Evolutionary conservation across 2,888 invertebrate genomes (phyloP), one percentile per base, ranked within the genome.

Genomic region (Ormyrus pomaceus): DNA sequence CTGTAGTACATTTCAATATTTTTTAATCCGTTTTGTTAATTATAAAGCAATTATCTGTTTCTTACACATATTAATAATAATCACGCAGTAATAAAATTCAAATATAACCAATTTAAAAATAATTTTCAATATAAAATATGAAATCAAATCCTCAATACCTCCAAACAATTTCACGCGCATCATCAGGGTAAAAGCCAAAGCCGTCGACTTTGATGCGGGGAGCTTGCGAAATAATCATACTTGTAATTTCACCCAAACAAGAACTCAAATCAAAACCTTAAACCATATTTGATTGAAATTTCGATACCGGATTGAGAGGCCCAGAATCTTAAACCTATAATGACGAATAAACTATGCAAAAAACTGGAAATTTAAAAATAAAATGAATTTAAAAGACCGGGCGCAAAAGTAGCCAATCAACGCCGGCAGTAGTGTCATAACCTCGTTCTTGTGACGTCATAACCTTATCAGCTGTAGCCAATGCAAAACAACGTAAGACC

Each of bases 121-220:
- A 4, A 34, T 34, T 34, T 34, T 34, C 34, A 34, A 34, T 34
- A 34, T 34, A 34, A 34, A 34, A 34, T 34, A 34, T 34, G 34
- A 34, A 34, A 34, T 51, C 83, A 71, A 9, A 88, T n/a, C 61
- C 11, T 62, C 53, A 10, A 55, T 83, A 87, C 87, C 86, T 86
- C 70, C 83, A 82, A 5, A 87, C 81, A 11, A 87, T 87, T 69
- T 86, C 83, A 11, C 71, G 71, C 7, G 81, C 64, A 56, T 70
- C 71, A 48, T 51, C 70, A 1, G 85, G 84, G 6, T 85, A 80
- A n/a, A 85, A 83, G 61, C 89, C 89, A 64, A 89, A 89, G 5
- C 87, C 87, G 79, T 88, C 86, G 51, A 86, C 86, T 64, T 84
- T 58, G 45, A 89, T 84, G 5, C 69, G 77, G 10, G 72, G 59